These are phyloP conservation scores for Athene cunicularia DNA, from an alignment of 2,113 vertebrate genomes.

Conservation along the genomic window DNA sequence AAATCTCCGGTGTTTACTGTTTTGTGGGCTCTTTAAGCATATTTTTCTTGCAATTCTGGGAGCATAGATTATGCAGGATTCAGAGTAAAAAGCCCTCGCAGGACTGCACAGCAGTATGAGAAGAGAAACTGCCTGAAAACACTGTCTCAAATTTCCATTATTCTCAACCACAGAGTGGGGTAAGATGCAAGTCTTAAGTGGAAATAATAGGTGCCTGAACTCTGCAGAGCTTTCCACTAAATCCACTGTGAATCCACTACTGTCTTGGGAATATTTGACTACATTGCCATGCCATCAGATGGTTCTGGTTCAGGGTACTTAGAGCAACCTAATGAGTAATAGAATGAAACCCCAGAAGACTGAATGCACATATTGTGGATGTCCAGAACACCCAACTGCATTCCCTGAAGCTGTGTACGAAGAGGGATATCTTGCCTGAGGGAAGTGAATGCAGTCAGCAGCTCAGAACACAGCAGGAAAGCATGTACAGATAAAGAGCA, in stretches of 20 bases:
- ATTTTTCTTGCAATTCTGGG: neutral
- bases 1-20: neutral
- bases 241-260: neutral
- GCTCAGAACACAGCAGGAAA: neutral
- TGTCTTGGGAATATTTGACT: neutral
- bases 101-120: neutral
- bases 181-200: neutral
- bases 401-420: neutral
- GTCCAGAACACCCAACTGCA: neutral
- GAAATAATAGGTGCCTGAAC: neutral
- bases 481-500: neutral
- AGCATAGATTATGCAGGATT: neutral
- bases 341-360: neutral
- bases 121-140: neutral
- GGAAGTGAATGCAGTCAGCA: neutral
- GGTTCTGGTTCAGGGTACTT: neutral
- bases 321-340: neutral
- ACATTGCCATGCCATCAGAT: neutral
- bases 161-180: neutral
- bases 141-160: neutral
- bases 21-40: neutral
- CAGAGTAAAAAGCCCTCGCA: neutral
- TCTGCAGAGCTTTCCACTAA: neutral
- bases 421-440: neutral
- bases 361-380: neutral